phyloP scores from a whole-genome alignment of 2,888 invertebrate species.

The Eupeodes latifasciatus region DNA sequence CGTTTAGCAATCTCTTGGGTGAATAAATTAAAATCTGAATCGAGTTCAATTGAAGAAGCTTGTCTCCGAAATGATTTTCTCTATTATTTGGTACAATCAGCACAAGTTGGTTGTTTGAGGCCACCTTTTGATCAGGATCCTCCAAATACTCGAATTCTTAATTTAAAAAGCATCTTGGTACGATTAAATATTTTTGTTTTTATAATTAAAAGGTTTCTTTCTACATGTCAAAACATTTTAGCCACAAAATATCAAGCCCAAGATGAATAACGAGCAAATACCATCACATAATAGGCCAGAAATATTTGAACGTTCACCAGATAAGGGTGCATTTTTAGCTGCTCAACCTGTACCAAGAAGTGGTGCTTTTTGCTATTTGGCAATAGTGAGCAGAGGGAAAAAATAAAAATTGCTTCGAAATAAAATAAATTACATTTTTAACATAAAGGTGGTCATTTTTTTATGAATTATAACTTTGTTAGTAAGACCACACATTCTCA shows the following conservation, averaged over 20 bases:
- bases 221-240: not conserved
- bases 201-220: not conserved
- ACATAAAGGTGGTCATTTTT: no score
- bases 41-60: constrained; percentile 85
- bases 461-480: no score
- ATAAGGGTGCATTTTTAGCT: constrained; percentile 86
- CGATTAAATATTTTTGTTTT: constrained; percentile 35
- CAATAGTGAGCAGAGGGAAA: constrained; percentile 83
- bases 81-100: constrained; percentile 85
- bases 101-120: constrained; percentile 84
- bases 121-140: constrained; percentile 85
- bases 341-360: constrained; percentile 86
- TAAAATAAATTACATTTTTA: no score
- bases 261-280: constrained; percentile 1
- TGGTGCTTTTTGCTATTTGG: constrained; percentile 86
- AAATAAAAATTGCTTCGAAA: not conserved
- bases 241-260: constrained; percentile 42
- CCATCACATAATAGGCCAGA: constrained; percentile 79
- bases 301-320: constrained; percentile 85
- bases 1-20: constrained; percentile 85
- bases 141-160: constrained; percentile 84
- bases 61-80: constrained; percentile 85
- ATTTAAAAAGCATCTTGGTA: constrained; percentile 84
- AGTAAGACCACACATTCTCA: no score
- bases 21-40: constrained; percentile 84